phyloP scores from a whole-genome alignment of 2,113 vertebrate species.

The Picathartes gymnocephalus region DNA sequence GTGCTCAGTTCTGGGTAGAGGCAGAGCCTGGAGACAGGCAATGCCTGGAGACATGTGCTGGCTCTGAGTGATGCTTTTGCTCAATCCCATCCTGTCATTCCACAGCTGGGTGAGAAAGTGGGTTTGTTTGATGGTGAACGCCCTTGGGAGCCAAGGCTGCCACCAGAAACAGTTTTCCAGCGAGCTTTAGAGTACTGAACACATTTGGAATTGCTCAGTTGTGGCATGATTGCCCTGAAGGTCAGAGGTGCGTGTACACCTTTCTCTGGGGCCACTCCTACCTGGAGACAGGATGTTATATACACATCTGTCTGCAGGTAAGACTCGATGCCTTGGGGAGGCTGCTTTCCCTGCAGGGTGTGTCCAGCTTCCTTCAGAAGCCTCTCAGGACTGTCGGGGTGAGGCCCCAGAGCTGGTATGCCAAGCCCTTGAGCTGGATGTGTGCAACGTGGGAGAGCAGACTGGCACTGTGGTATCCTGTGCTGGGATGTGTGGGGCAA shows the following conservation, averaged over 20 bases:
- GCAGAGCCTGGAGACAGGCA: neutral
- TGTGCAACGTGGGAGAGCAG: neutral
- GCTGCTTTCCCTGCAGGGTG: neutral
- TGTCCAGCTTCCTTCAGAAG: neutral
- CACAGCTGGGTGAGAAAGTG: neutral
- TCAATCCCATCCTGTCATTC: neutral
- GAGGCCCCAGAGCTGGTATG: neutral
- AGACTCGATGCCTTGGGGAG: neutral
- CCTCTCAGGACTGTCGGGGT: neutral
- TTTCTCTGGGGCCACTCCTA: neutral
- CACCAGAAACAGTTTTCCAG: neutral
- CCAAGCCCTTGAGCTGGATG: neutral
- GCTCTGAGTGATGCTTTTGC: neutral
- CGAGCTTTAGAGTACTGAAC: neutral
- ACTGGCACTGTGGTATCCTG: neutral
- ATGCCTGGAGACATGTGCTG: neutral
- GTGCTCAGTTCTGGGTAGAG: neutral
- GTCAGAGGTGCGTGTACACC: neutral
- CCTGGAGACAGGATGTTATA: rapidly evolving
- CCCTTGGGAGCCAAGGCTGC: neutral
- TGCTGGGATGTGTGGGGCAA: neutral
- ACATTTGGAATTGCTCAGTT: neutral
- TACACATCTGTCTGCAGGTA: neutral
- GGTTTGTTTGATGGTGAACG: neutral
- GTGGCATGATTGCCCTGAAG: neutral